Evolutionary conservation across 2,113 vertebrate genomes (phyloP), one percentile per base, ranked within the genome.

Genomic region (Microtus oregoni): DNA sequence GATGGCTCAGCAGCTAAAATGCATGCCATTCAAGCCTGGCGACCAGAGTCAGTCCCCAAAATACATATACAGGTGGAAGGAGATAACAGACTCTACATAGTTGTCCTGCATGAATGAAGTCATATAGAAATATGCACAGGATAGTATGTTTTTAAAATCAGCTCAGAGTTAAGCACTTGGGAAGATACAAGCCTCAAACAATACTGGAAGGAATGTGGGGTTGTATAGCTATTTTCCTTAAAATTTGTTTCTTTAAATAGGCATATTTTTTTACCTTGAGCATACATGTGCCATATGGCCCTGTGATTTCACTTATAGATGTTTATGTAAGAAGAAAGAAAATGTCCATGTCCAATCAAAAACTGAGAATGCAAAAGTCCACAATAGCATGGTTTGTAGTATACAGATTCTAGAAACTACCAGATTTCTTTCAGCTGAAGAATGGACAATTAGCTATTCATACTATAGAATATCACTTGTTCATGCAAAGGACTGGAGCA

Each of bases 291-390:
- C 75, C 44, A 30, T 77, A 77, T 77, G 24, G 14, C 26, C 28
- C 75, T 30, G 44, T 50, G 26, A 17, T 77, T 47, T 15, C 75
- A 55, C n/a, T 79, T 70, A 14, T 67, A 32, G 12, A 55, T 76
- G 22, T 83, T 92, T 92, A n/a, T 30, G 38, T 47, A 38, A 38
- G 41, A 90, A 20, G 65, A 92, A 73, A 75, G 32, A 92, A 92
- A 86, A 75, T 58, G 47, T 75, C 86, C 47, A 15, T 38, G 47
- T 81, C 90, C 47, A 6, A 86, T 79, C 30, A 86, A 86, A 76
- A 86, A 55, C 13, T 55, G 28, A 47, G 20, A 35, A 8, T 38
- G 63, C 20, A 6, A 44, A 81, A 67, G 38, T 70, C 90, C 50
- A 63, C 28, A n/a, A 38, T 17, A 75, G 22, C 76, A 13, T 55